These are phyloP conservation scores for Apeira syringaria DNA, from an alignment of 2,888 invertebrate genomes.

Conservation along the genomic window DNA sequence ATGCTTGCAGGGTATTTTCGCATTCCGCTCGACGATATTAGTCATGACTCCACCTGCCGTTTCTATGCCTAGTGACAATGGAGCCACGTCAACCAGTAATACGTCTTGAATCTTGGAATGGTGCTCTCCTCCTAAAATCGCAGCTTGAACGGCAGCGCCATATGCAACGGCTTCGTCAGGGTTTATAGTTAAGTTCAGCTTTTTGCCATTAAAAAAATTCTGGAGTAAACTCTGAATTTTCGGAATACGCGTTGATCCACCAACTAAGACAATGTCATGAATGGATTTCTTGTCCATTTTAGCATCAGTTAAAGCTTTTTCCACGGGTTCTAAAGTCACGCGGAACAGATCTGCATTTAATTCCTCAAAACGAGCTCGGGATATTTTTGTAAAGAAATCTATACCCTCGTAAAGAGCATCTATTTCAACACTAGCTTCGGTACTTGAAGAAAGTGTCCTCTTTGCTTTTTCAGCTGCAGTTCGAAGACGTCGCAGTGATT, in stretches of 20 bases:
- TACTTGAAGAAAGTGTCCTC: constrained; percentile 89
- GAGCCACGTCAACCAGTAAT: constrained; percentile 82
- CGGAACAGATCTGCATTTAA: constrained; percentile 88
- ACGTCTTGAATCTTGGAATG: constrained; percentile 89
- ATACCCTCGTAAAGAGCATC: constrained; percentile 89
- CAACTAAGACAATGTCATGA: constrained; percentile 91
- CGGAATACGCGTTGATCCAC: constrained; percentile 91
- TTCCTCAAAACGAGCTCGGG: constrained; percentile 90
- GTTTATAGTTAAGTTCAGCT: constrained; percentile 88
- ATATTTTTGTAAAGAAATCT: constrained; percentile 87
- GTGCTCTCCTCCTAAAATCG: constrained; percentile 88
- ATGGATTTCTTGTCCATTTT: constrained; percentile 89
- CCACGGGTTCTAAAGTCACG: constrained; percentile 88
- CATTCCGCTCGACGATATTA: constrained; percentile 88
- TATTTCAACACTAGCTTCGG: constrained; percentile 89
- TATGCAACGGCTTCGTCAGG: constrained; percentile 93
- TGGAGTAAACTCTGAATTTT: constrained; percentile 89
- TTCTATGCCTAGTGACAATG: constrained; percentile 89
- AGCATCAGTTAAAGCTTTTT: constrained; percentile 90
- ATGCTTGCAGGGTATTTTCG: constrained; percentile 88
- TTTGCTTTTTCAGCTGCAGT: constrained; percentile 91
- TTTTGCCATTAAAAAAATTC: constrained; percentile 89
- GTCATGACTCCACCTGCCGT: constrained; percentile 91
- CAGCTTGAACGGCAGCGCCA: constrained; percentile 90
- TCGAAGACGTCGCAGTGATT: constrained; percentile 86